Evolutionary conservation across 2,888 invertebrate genomes (phyloP).

Genomic region (Tyria jacobaeae): DNA sequence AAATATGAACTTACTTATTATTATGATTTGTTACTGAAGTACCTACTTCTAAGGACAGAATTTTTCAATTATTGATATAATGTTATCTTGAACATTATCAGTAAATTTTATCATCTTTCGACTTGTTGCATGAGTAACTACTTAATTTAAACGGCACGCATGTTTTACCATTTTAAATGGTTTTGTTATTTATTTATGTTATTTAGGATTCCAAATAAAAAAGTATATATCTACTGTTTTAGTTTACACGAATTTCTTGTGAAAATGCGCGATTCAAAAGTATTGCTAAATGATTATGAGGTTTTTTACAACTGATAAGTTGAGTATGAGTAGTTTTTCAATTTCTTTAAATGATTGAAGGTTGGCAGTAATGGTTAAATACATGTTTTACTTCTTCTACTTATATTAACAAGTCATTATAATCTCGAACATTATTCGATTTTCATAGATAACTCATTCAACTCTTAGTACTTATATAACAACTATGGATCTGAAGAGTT

Average conservation of each 20-base stretch:
- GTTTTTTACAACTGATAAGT: not conserved
- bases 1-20: not conserved
- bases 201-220: not conserved
- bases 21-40: not conserved
- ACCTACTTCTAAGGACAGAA: not conserved
- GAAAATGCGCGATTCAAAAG: not conserved
- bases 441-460: not conserved
- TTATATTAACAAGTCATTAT: not conserved
- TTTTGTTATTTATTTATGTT: not conserved
- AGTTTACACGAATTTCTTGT: not conserved
- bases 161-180: constrained; percentile 3
- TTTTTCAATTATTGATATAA: not conserved
- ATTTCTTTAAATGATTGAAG: no score
- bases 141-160: not conserved
- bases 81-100: constrained; percentile 3
- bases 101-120: not conserved
- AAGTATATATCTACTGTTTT: not conserved
- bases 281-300: not conserved
- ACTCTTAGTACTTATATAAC: not conserved
- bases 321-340: not conserved
- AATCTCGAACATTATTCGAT: not conserved
- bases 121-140: constrained; percentile 10
- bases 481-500: not conserved
- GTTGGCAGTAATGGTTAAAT: not conserved
- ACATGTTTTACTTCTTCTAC: not conserved